These are phyloP conservation scores for Ypsolopha sequella DNA, from an alignment of 2,888 invertebrate genomes.

Conservation along the genomic window DNA sequence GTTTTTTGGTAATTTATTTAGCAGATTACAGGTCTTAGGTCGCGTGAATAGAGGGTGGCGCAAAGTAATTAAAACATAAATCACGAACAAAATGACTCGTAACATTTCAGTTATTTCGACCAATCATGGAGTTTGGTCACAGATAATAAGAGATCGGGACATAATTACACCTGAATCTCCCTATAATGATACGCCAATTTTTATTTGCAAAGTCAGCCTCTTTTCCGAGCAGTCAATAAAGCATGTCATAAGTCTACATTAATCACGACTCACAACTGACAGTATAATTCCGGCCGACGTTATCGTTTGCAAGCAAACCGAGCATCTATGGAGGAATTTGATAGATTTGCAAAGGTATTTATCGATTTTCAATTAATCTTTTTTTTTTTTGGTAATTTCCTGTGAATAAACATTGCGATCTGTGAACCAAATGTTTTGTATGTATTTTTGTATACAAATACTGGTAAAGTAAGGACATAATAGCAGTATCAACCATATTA, in stretches of 20 bases:
- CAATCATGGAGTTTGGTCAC: no score
- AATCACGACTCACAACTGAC: conserved; percentile 60
- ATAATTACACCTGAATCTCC: no score
- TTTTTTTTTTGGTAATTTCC: conserved; percentile 37
- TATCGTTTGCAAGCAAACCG: conserved; percentile 54
- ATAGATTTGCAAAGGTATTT: conserved; percentile 57
- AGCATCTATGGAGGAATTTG: conserved; percentile 26
- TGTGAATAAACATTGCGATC: conserved; percentile 7
- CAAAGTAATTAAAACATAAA: background rate
- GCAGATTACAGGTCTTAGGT: background rate
- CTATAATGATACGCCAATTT: conserved; percentile 24
- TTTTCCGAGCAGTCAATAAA: conserved; percentile 40
- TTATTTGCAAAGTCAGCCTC: conserved; percentile 29
- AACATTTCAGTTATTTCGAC: no score
- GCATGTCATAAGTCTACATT: conserved; percentile 50
- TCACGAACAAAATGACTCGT: background rate
- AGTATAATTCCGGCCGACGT: conserved; percentile 46
- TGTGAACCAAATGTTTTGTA: background rate
- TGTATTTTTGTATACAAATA: no score
- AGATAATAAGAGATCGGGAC: no score
- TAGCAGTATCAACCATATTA: no score
- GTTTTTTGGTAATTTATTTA: conserved; percentile 46
- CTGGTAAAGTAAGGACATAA: no score
- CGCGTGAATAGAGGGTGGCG: background rate
- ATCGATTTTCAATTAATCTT: conserved; percentile 67